Conservation (phyloP, 64 coral and sea anemone species). For the Catalaphyllia jardinei region DNA sequence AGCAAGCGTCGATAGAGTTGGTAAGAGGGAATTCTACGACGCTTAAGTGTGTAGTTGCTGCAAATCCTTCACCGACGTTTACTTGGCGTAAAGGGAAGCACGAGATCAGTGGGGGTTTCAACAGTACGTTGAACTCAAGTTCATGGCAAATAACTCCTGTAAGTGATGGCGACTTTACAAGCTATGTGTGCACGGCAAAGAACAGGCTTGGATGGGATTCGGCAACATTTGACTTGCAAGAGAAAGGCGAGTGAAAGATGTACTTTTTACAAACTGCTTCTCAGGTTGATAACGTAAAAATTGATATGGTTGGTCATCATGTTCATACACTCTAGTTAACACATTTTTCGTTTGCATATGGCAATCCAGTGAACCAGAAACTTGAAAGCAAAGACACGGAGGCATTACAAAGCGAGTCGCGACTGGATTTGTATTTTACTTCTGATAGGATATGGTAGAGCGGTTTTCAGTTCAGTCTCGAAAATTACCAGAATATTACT, state of each 20-base stretch:
- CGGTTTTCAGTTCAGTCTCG: too few species aligned
- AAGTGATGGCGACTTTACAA: background rate
- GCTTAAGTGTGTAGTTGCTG: background rate
- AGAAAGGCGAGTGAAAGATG: background rate
- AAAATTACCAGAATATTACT: too few species aligned
- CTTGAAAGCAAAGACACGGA: too few species aligned
- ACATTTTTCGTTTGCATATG: too few species aligned
- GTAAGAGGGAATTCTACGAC: background rate
- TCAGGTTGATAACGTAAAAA: background rate
- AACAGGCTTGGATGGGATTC: constrained; percentile 9
- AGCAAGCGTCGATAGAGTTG: background rate
- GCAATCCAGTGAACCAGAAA: too few species aligned
- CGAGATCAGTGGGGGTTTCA: background rate
- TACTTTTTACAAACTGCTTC: background rate
- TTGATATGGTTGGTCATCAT: too few species aligned
- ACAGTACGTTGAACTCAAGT: background rate
- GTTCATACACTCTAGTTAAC: too few species aligned
- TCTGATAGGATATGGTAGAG: too few species aligned
- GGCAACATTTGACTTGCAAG: background rate
- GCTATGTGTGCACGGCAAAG: constrained; percentile 13
- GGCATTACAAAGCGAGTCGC: too few species aligned
- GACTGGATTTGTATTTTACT: too few species aligned
- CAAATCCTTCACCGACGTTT: constrained; percentile 22
- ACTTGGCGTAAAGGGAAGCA: background rate
- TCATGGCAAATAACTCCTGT: background rate